Evolutionary conservation across 2,888 invertebrate species (phyloP), one percentile per base, ranked within the genome.

Genomic region (Cerceris rybyensis): DNA sequence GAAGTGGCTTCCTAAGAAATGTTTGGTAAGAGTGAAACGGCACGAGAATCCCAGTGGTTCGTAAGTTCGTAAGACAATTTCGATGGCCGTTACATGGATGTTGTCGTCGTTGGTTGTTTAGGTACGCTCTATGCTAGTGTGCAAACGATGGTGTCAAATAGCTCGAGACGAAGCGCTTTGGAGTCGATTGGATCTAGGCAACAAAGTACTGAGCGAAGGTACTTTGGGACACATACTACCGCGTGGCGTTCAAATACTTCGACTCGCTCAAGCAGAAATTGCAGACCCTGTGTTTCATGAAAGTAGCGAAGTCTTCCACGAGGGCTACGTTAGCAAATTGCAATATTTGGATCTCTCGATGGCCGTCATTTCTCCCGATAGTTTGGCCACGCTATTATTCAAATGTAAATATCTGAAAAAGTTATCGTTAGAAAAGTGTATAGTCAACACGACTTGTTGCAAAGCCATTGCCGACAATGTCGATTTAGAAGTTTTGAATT

Each of bases 301-400:
- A 64, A 81, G 82, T 17, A 84, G 81, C 28, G 86, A 90, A 70
- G 92, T 92, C 39, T 75, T 90, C 55, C 81, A 71, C 55, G 91
- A 93, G 7, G 93, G 93, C 60, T 95, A 89, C 41, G 64, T 80
- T 72, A 87, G 94, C 71, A 94, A 96, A 70, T 92, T 98, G n/a
- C 96, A 97, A 88, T 98, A 96, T 92, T 93, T 98, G 78, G 98
- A 98, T 92, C 93, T 98, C 11, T 97, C 97, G 89, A 96, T 98
- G 96, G 94, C 96, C 0, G 93, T 95, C 0, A 94, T 97, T 43
- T 94, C 95, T 14, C 86, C 93, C 0, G 85, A 90, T 0, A 95
- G 95, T 0, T 91, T 97, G n/a, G 93, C 92, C n/a, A 85, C 91
- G 57, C 82, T 95, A n/a, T 93, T 98, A 49, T 92, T 93, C 0